Conservation (phyloP, 2,888 invertebrate species). For the Lycocerus yunnanus region DNA sequence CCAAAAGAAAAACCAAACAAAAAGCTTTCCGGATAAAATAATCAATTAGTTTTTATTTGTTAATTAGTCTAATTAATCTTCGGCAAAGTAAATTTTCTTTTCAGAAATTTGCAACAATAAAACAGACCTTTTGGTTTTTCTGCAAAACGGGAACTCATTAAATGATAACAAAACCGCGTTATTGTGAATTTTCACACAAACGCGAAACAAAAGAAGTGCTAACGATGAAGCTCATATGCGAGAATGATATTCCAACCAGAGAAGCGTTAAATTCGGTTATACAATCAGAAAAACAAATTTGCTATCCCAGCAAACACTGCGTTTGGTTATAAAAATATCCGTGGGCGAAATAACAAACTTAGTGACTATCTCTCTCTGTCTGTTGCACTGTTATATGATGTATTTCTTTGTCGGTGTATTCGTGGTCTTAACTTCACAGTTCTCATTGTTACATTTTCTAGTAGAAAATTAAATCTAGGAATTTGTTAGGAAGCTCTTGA, state of each 20-base stretch:
- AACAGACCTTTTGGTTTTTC: not conserved
- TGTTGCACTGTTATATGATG: too few relatives aligned
- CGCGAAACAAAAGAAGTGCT: not conserved
- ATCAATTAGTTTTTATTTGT: not conserved
- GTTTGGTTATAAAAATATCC: too few relatives aligned
- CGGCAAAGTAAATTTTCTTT: not conserved
- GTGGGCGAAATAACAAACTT: too few relatives aligned
- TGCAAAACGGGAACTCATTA: not conserved
- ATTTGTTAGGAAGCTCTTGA: not conserved
- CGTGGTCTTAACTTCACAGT: too few relatives aligned
- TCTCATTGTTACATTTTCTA: too few relatives aligned
- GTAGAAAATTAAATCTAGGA: too few relatives aligned
- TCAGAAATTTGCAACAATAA: not conserved
- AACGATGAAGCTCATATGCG: not conserved
- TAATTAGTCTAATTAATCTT: not conserved
- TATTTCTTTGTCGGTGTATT: too few relatives aligned
- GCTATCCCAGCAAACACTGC: too few relatives aligned
- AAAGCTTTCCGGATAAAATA: not conserved
- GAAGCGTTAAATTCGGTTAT: not conserved
- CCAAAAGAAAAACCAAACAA: not conserved
- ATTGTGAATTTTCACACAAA: not conserved
- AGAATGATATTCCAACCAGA: not conserved
- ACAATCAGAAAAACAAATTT: not conserved
- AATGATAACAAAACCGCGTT: not conserved
- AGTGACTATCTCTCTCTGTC: too few relatives aligned